A percentile compares a stretch with the other conserved stretches of the same genome.
These are phyloP conservation scores for Stenurella melanura DNA, from an alignment of 2,888 invertebrate species.

Conservation along the genomic window DNA sequence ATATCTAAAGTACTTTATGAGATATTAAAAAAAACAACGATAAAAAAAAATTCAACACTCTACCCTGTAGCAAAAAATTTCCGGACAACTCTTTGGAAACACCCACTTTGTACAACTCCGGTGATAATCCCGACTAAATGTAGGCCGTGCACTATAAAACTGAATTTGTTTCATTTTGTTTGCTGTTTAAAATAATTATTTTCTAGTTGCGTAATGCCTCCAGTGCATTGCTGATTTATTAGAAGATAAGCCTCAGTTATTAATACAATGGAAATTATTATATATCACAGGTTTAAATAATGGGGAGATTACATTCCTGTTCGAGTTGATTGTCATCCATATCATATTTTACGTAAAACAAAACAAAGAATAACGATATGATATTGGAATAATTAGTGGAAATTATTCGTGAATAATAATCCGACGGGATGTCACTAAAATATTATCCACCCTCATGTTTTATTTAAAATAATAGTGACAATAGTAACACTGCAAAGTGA, in stretches of 20 bases:
- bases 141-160: background rate
- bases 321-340: background rate
- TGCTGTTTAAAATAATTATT: background rate
- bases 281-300: background rate
- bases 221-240: background rate
- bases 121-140: background rate
- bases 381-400: no score
- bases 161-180: background rate
- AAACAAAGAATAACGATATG: no score
- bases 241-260: background rate
- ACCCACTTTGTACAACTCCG: no score
- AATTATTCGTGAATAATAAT: no score
- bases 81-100: background rate
- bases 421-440: no score
- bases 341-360: background rate
- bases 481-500: no score
- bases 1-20: no score
- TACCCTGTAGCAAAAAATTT: no score
- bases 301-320: background rate
- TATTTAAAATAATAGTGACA: no score
- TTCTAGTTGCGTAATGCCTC: background rate
- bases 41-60: no score
- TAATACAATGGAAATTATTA: background rate
- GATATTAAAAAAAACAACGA: no score
- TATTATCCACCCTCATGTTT: no score